Conservation (phyloP, 2,113 vertebrate species). For the Serilophus lunatus region DNA sequence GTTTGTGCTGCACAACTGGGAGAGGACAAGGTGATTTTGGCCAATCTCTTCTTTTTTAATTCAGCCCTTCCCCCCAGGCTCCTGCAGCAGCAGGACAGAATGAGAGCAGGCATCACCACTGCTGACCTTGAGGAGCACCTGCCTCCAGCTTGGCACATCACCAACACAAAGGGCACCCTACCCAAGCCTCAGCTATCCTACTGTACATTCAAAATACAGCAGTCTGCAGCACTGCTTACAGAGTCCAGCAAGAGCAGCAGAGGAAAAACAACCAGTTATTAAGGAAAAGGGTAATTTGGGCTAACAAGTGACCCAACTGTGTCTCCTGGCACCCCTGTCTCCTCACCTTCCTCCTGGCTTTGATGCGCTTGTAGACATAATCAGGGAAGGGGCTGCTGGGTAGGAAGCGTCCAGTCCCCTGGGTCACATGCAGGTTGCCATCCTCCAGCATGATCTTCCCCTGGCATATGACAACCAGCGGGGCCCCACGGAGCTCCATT, state of each 20-base stretch:
- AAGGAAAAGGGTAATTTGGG: background rate
- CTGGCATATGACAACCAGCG: conserved; percentile 91
- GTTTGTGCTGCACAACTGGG: background rate
- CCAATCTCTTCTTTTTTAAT: background rate
- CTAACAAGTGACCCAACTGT: background rate
- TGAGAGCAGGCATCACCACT: background rate
- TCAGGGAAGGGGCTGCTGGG: conserved; percentile 90
- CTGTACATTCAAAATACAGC: background rate
- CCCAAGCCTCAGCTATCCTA: background rate
- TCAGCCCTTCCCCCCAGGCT: background rate
- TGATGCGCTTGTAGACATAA: conserved; percentile 95
- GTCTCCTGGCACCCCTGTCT: background rate
- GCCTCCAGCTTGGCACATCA: background rate
- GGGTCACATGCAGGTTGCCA: conserved; percentile 85
- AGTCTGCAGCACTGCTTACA: background rate
- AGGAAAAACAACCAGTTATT: background rate
- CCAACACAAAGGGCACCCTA: background rate
- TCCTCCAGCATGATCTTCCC: conserved; percentile 96
- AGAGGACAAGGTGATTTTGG: background rate
- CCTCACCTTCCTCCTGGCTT: conserved; percentile 94
- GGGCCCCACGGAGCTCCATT: conserved; percentile 91
- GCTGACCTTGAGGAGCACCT: background rate
- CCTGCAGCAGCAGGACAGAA: background rate
- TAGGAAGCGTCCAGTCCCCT: conserved; percentile 90
- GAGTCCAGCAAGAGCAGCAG: background rate